phyloP scores from a whole-genome alignment of 1,140 invertebrate genomes.

The Medauroidea extradentata region DNA sequence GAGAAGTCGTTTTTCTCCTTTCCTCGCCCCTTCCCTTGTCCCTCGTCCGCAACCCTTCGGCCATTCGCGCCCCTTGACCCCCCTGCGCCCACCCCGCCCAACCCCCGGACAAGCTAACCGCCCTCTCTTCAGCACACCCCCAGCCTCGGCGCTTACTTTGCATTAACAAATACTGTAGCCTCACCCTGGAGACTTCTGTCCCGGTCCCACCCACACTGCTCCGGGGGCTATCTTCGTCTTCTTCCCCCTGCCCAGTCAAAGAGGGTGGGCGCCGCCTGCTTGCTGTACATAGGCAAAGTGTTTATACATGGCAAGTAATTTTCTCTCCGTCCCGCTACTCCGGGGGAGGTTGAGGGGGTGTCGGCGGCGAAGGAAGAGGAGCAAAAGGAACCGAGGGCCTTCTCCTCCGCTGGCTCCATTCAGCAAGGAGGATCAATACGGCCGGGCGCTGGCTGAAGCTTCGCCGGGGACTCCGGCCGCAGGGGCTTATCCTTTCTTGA shows the following conservation, averaged over 20 bases:
- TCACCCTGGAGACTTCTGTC: background rate
- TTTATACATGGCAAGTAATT: constrained; percentile 19
- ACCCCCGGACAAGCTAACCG: background rate
- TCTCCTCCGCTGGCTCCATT: constrained; percentile 14
- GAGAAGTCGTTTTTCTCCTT: background rate
- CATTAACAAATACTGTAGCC: constrained; percentile 17
- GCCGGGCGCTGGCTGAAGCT: constrained; percentile 1
- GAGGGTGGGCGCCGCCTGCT: background rate
- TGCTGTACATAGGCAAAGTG: constrained; percentile 15
- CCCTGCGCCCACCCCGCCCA: background rate
- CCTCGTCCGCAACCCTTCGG: background rate
- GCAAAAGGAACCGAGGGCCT: constrained; percentile 4
- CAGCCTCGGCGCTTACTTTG: constrained; percentile 13
- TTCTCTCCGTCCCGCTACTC: constrained; percentile 1
- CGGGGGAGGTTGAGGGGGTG: background rate
- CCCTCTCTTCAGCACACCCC: background rate
- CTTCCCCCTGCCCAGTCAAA: background rate
- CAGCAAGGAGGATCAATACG: constrained; percentile 10
- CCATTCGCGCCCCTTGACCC: background rate
- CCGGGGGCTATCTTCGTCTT: background rate
- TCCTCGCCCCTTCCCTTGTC: background rate
- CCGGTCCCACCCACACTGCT: background rate
- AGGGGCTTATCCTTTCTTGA: no score
- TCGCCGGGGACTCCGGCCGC: no score
- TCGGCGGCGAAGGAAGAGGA: background rate